Percentiles rank a stretch among this genome's conserved stretches.
Evolutionary conservation across 2,888 invertebrate genomes (phyloP).

Genomic region (Gymnocheta viridis): DNA sequence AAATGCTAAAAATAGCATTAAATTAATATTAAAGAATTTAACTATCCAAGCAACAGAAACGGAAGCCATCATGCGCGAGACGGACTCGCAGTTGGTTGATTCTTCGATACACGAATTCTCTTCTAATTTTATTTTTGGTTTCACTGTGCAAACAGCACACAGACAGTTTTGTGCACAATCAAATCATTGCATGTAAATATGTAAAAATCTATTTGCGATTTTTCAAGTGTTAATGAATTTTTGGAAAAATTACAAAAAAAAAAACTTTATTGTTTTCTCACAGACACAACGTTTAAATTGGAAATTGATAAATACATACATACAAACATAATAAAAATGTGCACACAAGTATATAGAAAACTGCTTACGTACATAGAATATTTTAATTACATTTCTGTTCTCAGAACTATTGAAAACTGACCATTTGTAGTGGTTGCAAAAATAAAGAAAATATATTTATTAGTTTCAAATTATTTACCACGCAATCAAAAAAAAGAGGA

Average conservation of each 20-base stretch:
- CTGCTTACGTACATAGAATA: background rate
- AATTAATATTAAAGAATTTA: too few species aligned
- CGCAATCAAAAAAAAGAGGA: background rate
- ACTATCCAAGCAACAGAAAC: too few species aligned
- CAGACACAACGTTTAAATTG: conserved; percentile 17
- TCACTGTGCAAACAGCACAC: background rate
- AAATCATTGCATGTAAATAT: conserved; percentile 2
- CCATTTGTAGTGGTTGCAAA: conserved; percentile 44
- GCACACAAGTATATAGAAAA: background rate
- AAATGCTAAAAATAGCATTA: too few species aligned
- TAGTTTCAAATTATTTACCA: conserved; percentile 40
- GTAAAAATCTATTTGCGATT: conserved; percentile 38
- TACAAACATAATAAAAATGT: background rate
- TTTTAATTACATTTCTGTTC: conserved; percentile 51
- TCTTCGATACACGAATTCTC: too few species aligned
- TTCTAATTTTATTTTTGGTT: too few species aligned
- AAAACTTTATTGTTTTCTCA: background rate
- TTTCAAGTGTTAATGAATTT: conserved; percentile 63
- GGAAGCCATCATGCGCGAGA: too few species aligned
- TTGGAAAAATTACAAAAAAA: background rate
- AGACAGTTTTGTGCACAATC: background rate
- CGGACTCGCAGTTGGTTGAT: too few species aligned
- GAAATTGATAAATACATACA: conserved; percentile 10
- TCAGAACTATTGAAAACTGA: conserved; percentile 35
- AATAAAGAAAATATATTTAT: conserved; percentile 36